phyloP scores from a whole-genome alignment of 2,888 invertebrate genomes.

The Nymphalis c-album region DNA sequence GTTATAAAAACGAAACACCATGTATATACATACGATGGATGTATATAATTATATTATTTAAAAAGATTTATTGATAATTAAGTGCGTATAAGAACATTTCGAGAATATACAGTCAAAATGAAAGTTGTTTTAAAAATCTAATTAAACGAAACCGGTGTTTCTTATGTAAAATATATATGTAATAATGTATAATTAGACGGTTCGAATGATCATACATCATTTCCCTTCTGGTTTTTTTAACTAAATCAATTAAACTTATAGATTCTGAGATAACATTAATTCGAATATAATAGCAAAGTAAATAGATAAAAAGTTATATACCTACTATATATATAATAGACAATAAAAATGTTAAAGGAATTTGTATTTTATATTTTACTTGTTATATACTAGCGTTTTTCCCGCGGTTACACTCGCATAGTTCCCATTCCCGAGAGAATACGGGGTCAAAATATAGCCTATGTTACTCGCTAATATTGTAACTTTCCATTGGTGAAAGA shows the following conservation, averaged over 20 bases:
- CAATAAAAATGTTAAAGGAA: too few relatives aligned
- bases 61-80: constrained; percentile 13
- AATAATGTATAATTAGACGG: constrained; percentile 38
- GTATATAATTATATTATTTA: constrained; percentile 11
- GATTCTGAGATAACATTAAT: constrained; percentile 6
- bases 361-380: too few relatives aligned
- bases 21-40: background rate
- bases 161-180: constrained; percentile 33
- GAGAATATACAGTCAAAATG: constrained; percentile 49
- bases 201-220: constrained; percentile 38
- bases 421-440: too few relatives aligned
- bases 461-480: too few relatives aligned
- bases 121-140: constrained; percentile 58
- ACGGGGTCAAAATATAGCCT: too few relatives aligned
- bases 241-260: constrained; percentile 42
- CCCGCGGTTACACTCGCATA: too few relatives aligned
- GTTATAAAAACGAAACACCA: background rate
- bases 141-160: constrained; percentile 52
- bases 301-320: too few relatives aligned
- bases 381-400: too few relatives aligned
- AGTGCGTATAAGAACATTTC: constrained; percentile 6
- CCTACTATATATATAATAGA: too few relatives aligned
- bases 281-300: too few relatives aligned
- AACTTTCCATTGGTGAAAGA: too few relatives aligned
- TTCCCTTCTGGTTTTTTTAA: constrained; percentile 49